phyloP scores from a whole-genome alignment of 2,113 vertebrate species.

The Rhinogobius similis region DNA sequence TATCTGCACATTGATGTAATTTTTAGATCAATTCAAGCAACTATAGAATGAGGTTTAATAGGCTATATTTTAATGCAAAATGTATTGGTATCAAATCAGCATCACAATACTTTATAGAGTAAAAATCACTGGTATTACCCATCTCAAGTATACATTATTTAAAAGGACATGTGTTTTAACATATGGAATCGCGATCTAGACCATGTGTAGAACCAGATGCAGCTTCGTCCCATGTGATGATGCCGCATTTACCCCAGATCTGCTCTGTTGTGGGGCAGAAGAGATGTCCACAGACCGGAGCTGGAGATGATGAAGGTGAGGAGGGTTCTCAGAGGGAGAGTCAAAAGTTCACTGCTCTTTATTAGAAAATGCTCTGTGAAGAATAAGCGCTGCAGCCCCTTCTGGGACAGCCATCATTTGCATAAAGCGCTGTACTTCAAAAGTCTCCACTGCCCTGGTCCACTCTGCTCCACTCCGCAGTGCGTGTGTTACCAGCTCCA shows the following conservation, averaged over 20 bases:
- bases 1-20: too few relatives aligned
- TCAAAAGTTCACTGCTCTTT: slow-evolving; percentile 93
- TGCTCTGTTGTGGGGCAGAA: slow-evolving; percentile 25
- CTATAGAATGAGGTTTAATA: too few relatives aligned
- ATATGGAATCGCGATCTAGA: not conserved
- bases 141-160: too few relatives aligned
- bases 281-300: slow-evolving; percentile 78
- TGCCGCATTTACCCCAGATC: not conserved
- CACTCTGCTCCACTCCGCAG: slow-evolving; percentile 84
- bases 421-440: slow-evolving; percentile 95
- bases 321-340: slow-evolving; percentile 83
- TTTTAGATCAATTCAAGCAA: too few relatives aligned
- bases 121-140: too few relatives aligned
- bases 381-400: slow-evolving; percentile 85
- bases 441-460: slow-evolving; percentile 89
- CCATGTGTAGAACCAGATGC: not conserved
- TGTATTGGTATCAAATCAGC: too few relatives aligned
- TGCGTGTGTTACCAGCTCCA: slow-evolving; percentile 86
- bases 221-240: slow-evolving; percentile 7
- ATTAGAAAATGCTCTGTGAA: slow-evolving; percentile 78
- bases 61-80: too few relatives aligned
- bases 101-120: too few relatives aligned
- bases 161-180: not conserved
- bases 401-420: slow-evolving; percentile 89
- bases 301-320: slow-evolving; percentile 39